Percentiles rank a stretch among this genome's conserved stretches.
Evolutionary conservation across 1,140 invertebrate species (phyloP).

Genomic region (Cherax quadricarinatus): DNA sequence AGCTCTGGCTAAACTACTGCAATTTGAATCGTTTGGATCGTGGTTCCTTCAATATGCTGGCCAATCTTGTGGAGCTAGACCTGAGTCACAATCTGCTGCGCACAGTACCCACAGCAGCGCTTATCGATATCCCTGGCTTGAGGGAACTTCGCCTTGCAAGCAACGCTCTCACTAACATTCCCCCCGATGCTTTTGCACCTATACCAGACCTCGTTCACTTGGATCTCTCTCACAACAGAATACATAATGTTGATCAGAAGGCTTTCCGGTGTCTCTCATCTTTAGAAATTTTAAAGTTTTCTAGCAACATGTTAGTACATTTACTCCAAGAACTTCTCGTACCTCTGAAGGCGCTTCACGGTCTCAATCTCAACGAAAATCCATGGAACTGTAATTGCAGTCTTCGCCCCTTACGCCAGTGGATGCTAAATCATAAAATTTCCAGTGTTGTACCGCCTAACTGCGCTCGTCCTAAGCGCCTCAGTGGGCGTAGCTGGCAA

Average conservation of each 20-base stretch:
- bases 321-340: slow-evolving; percentile 82
- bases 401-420: slow-evolving; percentile 84
- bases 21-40: slow-evolving; percentile 88
- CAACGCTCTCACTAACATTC: slow-evolving; percentile 84
- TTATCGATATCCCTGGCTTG: slow-evolving; percentile 84
- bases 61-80: slow-evolving; percentile 89
- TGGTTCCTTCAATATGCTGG: slow-evolving; percentile 87
- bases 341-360: slow-evolving; percentile 83
- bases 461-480: slow-evolving; percentile 82
- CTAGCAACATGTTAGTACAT: slow-evolving; percentile 84
- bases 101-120: slow-evolving; percentile 83
- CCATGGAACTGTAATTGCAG: slow-evolving; percentile 90
- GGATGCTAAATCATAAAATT: slow-evolving; percentile 87
- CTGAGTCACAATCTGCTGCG: slow-evolving; percentile 85
- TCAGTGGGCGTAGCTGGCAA: slow-evolving; percentile 84
- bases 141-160: slow-evolving; percentile 85
- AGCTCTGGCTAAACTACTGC: slow-evolving; percentile 81
- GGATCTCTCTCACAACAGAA: slow-evolving; percentile 84
- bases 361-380: slow-evolving; percentile 86
- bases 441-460: slow-evolving; percentile 83
- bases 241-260: slow-evolving; percentile 82
- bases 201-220: slow-evolving; percentile 84
- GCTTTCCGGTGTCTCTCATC: slow-evolving; percentile 85
- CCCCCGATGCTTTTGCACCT: slow-evolving; percentile 83
- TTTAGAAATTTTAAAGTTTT: slow-evolving; percentile 86